These are phyloP conservation scores for Drosophila malerkotliana DNA, from an alignment of 1,140 invertebrate species.

Conservation along the genomic window DNA sequence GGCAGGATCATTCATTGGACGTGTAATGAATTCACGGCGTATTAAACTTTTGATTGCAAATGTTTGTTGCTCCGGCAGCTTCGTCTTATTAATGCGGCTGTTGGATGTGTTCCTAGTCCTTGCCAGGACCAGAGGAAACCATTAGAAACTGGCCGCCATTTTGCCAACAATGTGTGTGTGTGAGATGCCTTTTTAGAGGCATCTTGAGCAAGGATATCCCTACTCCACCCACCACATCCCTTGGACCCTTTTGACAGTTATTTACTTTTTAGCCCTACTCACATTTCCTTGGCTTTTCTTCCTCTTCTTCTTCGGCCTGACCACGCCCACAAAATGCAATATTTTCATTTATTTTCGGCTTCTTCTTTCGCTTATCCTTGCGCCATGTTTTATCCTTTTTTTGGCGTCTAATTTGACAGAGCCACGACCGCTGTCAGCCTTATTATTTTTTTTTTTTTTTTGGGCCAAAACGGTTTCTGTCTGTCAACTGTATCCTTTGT, in stretches of 20 bases:
- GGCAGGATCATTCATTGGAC: slow-evolving; percentile 45
- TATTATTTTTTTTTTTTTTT: slow-evolving; percentile 17
- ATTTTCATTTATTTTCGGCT: slow-evolving; percentile 46
- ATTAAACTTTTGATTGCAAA: slow-evolving; percentile 72
- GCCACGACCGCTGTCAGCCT: slow-evolving; percentile 41
- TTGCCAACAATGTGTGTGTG: neutral
- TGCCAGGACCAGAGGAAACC: slow-evolving; percentile 6
- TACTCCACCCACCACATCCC: neutral
- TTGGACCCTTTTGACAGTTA: slow-evolving; percentile 52
- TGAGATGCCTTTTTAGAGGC: neutral
- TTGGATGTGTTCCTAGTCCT: neutral
- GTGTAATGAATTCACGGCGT: slow-evolving; percentile 67
- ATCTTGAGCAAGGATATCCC: neutral
- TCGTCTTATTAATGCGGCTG: neutral
- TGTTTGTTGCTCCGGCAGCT: slow-evolving; percentile 24
- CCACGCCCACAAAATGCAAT: slow-evolving; percentile 54
- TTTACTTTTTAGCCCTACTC: slow-evolving; percentile 42
- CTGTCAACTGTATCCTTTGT: slow-evolving; percentile 24
- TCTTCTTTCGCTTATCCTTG: neutral
- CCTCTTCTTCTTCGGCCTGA: neutral
- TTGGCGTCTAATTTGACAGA: slow-evolving; percentile 50
- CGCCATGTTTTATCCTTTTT: slow-evolving; percentile 35
- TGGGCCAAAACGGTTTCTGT: slow-evolving; percentile 20
- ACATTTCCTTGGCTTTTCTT: neutral
- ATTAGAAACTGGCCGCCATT: slow-evolving; percentile 12